Base-by-base conservation (phyloP, 2,888 invertebrate genomes). In the Chironomus riparius region DNA sequence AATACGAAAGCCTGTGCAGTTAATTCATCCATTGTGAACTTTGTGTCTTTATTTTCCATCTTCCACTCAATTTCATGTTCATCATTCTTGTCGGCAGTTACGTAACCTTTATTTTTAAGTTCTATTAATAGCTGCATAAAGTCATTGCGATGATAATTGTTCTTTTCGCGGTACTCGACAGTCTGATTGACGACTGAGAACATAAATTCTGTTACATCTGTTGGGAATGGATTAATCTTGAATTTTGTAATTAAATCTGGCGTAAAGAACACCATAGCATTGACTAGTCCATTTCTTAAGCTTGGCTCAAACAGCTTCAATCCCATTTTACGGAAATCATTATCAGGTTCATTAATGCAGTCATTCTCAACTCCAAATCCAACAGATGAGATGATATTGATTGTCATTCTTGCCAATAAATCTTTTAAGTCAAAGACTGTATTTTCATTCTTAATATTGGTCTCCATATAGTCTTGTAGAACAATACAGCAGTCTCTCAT, bases 401-500 rank as follows among this genome's bases (percentile, higher is more conserved):
- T 82, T 10, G 85, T 80, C 81, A 77, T 82, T 76, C 80, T 81
- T 47, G 80, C 78, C 18, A 80, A 76, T 6, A 80, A 47, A 50
- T 82, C 80, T 71, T 82, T 83, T 15, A 88, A 84, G 78, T 89
- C 87, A 0, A 88, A 79, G 1, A 83, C 79, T 76, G 83, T 81
- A 76, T 83, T 81, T 2, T 80, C 80, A 0, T 83, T 83, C 0
- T 81, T 76, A 76, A 84, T 77, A 77, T 80, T 65, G 70, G 81
- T 75, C 22, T 84, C 81, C 5, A 87, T 82, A 76, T 87, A 85
- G 4, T 81, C 80, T 2, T 85, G 80, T 78, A 89, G 85, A 76
- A 87, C 85, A n/a, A 85, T 81, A 0, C 87, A 87, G 76, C 89
- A 87, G 47, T 86, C 83, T 62, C 87, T 85, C 13, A 90, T 86